phyloP scores from a whole-genome alignment of 2,113 vertebrate species.

The Dromiciops gliroides region DNA sequence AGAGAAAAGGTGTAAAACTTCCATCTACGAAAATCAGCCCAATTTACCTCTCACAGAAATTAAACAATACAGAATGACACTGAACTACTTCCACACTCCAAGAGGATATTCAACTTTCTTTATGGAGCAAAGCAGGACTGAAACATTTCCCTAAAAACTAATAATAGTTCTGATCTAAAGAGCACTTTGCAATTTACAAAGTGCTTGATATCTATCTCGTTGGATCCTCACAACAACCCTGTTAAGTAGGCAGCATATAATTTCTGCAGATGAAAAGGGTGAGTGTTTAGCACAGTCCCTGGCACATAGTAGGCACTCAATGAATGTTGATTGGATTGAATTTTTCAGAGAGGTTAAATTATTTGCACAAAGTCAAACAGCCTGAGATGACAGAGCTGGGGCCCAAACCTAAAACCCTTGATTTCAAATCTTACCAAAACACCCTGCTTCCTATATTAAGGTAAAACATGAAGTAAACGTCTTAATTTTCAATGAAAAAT shows the following conservation, averaged over 20 bases:
- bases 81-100: constrained; percentile 75
- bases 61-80: constrained; percentile 80
- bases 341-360: not conserved
- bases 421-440: not conserved
- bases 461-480: constrained; percentile 16
- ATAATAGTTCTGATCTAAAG: constrained; percentile 20
- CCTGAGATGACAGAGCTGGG: not conserved
- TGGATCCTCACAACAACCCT: not conserved
- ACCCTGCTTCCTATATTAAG: not conserved
- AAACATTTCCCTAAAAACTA: constrained; percentile 41
- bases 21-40: constrained; percentile 83
- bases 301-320: not conserved
- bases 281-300: not conserved
- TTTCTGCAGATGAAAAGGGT: not conserved
- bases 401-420: not conserved
- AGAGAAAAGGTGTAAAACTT: constrained; percentile 85
- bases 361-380: not conserved
- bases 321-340: not conserved
- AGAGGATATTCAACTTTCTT: constrained; percentile 72
- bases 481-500: constrained; percentile 43
- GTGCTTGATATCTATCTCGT: not conserved
- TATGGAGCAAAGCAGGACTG: constrained; percentile 42
- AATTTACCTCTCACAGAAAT: constrained; percentile 81
- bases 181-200: not conserved
- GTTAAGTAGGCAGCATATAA: not conserved